Conservation (phyloP, 2,888 invertebrate species). For the Tenthredo scrophulariae region DNA sequence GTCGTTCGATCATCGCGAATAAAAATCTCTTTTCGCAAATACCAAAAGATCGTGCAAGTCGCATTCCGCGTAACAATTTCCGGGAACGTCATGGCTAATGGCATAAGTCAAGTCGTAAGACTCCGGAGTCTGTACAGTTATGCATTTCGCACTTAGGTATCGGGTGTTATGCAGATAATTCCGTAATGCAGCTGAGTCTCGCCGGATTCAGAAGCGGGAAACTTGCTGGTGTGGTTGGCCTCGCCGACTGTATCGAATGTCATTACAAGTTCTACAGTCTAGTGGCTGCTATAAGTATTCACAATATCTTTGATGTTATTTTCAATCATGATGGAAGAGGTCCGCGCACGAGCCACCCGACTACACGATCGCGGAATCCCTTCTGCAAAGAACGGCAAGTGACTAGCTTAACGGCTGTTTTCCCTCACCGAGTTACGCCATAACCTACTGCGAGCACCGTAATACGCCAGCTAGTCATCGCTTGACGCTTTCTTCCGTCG, state of each 20-base stretch:
- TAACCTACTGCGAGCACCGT: slow-evolving; percentile 34
- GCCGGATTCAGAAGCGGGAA: slow-evolving; percentile 16
- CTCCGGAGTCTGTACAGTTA: background rate
- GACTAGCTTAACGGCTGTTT: slow-evolving; percentile 46
- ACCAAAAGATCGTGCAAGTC: background rate
- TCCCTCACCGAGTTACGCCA: slow-evolving; percentile 44
- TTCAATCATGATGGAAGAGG: slow-evolving; percentile 2
- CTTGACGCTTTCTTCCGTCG: slow-evolving; percentile 38
- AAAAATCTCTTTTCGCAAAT: background rate
- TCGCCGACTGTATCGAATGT: slow-evolving; percentile 6
- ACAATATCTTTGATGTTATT: slow-evolving; percentile 5
- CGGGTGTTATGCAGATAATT: background rate
- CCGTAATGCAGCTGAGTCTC: background rate
- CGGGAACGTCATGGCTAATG: slow-evolving; percentile 3
- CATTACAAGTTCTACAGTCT: background rate
- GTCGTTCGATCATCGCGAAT: background rate
- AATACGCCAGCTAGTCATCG: slow-evolving; percentile 42
- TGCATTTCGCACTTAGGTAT: slow-evolving; percentile 1
- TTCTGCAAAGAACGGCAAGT: slow-evolving; percentile 19
- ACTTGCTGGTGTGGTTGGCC: background rate
- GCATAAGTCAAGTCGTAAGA: slow-evolving; percentile 4
- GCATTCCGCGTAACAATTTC: background rate
- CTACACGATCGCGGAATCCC: background rate
- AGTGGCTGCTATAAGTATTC: background rate
- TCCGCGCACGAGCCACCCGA: background rate